phyloP scores from a whole-genome alignment of 2,888 invertebrate species.

The Macropis europaea region DNA sequence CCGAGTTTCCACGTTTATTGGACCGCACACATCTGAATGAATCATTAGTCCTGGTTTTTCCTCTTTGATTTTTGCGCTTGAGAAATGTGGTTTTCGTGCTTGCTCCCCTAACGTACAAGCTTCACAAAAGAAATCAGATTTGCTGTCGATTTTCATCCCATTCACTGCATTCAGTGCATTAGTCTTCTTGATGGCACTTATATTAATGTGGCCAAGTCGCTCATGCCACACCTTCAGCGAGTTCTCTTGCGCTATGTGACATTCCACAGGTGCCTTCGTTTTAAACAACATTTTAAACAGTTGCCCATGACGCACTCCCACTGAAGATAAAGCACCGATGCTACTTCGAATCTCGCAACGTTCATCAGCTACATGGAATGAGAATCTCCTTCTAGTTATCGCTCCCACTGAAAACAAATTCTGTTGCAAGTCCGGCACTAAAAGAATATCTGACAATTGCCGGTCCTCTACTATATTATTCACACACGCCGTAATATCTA shows the following conservation, averaged over 20 bases:
- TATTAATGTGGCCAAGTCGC: conserved; percentile 8
- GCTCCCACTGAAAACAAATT: conserved; percentile 23
- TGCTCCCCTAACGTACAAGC: not conserved
- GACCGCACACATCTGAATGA: not conserved
- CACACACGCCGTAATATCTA: conserved; percentile 17
- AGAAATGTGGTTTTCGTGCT: not conserved
- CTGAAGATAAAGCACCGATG: not conserved
- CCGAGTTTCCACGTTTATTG: not conserved
- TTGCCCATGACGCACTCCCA: not conserved
- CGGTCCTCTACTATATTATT: not conserved
- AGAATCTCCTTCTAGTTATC: not conserved
- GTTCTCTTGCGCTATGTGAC: not conserved
- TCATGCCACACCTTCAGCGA: conserved; percentile 8
- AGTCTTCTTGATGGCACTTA: not conserved
- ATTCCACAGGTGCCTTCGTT: not conserved
- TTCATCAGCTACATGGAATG: not conserved
- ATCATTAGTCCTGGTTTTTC: not conserved
- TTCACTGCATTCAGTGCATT: not conserved
- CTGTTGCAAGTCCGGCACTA: conserved; percentile 28
- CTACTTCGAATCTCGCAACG: conserved; percentile 8
- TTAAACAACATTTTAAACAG: conserved; percentile 13
- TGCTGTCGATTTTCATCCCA: not conserved
- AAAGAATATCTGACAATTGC: conserved; percentile 31
- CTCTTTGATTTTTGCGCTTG: not conserved
- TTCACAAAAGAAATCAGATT: not conserved